Evolutionary conservation across 1,140 invertebrate species (phyloP).

Genomic region (Panulirus ornatus): DNA sequence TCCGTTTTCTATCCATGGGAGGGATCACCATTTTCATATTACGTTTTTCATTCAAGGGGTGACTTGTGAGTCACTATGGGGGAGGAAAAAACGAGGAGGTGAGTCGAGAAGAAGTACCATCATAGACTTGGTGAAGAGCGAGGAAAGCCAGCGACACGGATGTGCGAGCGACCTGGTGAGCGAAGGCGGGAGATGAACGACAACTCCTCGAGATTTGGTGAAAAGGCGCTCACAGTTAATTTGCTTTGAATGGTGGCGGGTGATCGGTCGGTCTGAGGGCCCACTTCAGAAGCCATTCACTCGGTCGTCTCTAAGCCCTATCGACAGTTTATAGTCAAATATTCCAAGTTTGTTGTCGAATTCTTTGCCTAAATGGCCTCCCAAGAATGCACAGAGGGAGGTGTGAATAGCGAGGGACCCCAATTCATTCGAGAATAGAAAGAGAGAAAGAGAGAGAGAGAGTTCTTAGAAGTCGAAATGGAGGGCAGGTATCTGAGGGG

Average conservation of each 20-base stretch:
- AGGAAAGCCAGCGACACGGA: background rate
- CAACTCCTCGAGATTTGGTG: background rate
- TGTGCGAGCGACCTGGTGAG: background rate
- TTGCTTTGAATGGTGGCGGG: background rate
- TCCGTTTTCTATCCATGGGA: no score
- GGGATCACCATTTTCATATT: no score
- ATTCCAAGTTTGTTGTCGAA: constrained; percentile 1
- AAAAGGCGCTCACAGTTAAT: constrained; percentile 1
- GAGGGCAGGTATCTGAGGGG: background rate
- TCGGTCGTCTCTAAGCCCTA: background rate
- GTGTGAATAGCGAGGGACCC: constrained; percentile 13
- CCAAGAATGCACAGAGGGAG: constrained; percentile 1
- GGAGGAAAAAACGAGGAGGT: background rate
- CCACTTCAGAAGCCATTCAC: constrained; percentile 1
- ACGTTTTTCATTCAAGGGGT: no score
- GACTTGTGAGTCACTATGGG: no score
- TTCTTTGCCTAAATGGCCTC: background rate
- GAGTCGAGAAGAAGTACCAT: background rate
- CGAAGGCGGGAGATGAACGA: background rate
- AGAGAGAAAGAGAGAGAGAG: background rate
- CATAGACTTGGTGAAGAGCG: background rate
- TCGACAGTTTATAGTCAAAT: background rate
- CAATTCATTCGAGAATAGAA: background rate
- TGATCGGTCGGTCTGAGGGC: background rate
- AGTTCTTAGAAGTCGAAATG: background rate